Conservation (phyloP, 2,888 invertebrate species). For the Cantharis flavilabris region DNA sequence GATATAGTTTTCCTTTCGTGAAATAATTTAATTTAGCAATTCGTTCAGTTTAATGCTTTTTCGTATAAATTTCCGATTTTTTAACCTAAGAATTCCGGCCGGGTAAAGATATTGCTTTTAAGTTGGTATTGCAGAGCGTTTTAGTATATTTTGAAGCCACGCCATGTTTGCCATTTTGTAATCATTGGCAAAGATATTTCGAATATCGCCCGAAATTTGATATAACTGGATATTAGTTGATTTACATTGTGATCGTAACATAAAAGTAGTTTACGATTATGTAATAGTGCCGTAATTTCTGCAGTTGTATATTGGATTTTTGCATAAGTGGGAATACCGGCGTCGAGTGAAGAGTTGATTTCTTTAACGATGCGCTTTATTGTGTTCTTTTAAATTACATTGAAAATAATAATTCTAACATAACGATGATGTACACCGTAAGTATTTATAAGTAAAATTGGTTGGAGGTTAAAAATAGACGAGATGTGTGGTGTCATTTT, state of each 20-base stretch:
- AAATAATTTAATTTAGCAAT: background rate
- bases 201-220: slow-evolving; percentile 7
- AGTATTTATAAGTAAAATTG: slow-evolving; percentile 33
- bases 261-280: background rate
- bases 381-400: slow-evolving; percentile 6
- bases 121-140: slow-evolving; percentile 14
- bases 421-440: slow-evolving; percentile 52
- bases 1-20: background rate
- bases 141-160: slow-evolving; percentile 42
- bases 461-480: slow-evolving; percentile 21
- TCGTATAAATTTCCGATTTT: background rate
- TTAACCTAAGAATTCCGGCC: background rate
- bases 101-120: background rate
- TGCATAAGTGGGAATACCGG: slow-evolving; percentile 12
- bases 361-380: slow-evolving; percentile 2
- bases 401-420: slow-evolving; percentile 4
- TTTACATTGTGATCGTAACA: background rate
- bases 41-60: background rate
- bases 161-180: slow-evolving; percentile 51
- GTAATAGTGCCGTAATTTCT: background rate
- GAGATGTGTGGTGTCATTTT: slow-evolving; percentile 6
- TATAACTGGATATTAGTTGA: background rate
- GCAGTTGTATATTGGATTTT: background rate
- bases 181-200: slow-evolving; percentile 20
- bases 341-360: slow-evolving; percentile 8